A percentile compares a stretch with the other conserved stretches of the same genome.
phyloP scores from a whole-genome alignment of 2,797 vertebrate species.

The Manis crassicaudata region DNA sequence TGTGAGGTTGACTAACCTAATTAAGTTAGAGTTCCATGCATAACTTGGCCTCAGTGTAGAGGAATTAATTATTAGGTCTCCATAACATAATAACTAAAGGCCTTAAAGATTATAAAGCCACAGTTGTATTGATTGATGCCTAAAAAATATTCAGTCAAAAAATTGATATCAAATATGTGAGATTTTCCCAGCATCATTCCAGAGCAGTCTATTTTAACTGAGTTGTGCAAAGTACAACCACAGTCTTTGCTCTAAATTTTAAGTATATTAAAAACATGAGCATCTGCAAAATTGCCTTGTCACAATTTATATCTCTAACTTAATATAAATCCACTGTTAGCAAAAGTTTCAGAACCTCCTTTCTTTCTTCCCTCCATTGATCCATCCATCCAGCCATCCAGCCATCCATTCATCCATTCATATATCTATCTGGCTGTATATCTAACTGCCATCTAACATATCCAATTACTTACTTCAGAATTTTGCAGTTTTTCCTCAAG shows the following conservation, averaged over 20 bases:
- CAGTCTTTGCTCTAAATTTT: not conserved
- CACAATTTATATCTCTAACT: not conserved
- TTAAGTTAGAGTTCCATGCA: not conserved
- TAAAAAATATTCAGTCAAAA: constrained; percentile 17
- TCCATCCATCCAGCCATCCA: not conserved
- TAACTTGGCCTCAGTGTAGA: not conserved
- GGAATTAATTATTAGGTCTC: not conserved
- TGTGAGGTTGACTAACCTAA: not conserved
- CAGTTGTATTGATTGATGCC: not conserved
- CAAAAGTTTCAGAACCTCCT: not conserved
- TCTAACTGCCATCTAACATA: not conserved
- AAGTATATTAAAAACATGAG: constrained; percentile 6
- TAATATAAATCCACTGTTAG: not conserved
- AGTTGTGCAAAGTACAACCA: not conserved
- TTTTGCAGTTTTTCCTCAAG: not conserved
- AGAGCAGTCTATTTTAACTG: not conserved
- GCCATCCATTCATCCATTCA: not conserved
- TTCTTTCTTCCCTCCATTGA: not conserved
- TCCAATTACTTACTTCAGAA: not conserved
- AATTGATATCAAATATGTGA: not conserved
- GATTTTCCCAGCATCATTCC: not conserved
- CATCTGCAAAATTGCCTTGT: not conserved
- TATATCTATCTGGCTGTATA: not conserved
- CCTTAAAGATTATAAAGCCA: not conserved
- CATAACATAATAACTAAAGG: not conserved